Evolutionary conservation across 2,888 invertebrate genomes (phyloP), one percentile per base, ranked within the genome.

Genomic region (Leptinotarsa tumamoca): DNA sequence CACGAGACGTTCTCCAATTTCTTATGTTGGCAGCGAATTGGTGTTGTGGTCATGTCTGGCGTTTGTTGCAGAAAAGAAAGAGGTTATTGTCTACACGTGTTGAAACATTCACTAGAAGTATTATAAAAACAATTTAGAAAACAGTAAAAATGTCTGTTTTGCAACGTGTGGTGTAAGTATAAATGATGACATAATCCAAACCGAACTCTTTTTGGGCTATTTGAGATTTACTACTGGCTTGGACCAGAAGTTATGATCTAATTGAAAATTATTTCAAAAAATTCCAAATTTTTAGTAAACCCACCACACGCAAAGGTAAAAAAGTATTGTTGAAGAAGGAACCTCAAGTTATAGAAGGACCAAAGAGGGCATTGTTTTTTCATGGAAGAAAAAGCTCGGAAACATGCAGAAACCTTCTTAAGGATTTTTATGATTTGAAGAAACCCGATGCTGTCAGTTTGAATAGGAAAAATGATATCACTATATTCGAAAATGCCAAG

Each of bases 401-500:
- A 67, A 90, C 90, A 61, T 91, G 94, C 0, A 90, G 93, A 73
- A 91, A 92, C 77, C 91, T 95, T 54, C 90, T 98, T 85, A 97
- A 96, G 89, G 98, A 99, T 89, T 88, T 98, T 88, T 94, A 95
- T 84, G 90, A 94, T 84, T 88, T 98, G 49, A 98, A 96, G 86
- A 97, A 97, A 85, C 97, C 97, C 10, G 92, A 96, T 84, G 94
- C 94, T 0, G 92, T 93, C 10, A 93, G 94, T 81, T 88, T 96
- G 56, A 91, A 90, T 27, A 92, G 94, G 76, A 97, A 96, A 87
- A 96, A 98, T 90, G 96, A 96, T 80, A 92, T 97, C 78, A 92
- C 96, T 21, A 96, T 98, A 0, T 98, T 99, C 89, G 99, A 99
- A 89, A 95, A 98, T 89, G 90, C 93, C 0, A 92, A 94, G 0